Base-by-base conservation (phyloP, 1,140 invertebrate species). In the Pogonus chalceus region DNA sequence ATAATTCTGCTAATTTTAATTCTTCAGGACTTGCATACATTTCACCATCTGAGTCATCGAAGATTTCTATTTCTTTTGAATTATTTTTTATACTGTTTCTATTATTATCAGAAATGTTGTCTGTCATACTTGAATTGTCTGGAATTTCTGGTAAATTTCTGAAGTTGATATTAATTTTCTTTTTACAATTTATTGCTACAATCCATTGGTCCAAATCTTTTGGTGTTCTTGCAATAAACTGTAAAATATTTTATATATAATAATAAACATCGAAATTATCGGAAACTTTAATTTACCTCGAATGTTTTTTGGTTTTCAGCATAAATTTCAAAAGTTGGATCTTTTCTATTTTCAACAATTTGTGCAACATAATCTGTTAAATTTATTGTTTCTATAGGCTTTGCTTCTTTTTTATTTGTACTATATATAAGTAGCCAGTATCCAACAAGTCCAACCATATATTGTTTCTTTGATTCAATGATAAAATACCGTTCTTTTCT, bases 181-280 rank as follows among this genome's bases (percentile, higher is more conserved):
- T 43, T 4, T 18, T 43, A 43, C 18, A 18, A 54, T 62, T 62
- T 18, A 62, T 62, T 22, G 53, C 51, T 4, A 47, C 20, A 24
- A 56, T 46, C 61, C 61, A 62, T 53, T 62, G 61, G 1, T 52
- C 23, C 55, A 55, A 55, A 47, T 62, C 61, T 53, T 62, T 62
- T 22, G 50, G 35, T 20, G 61, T 57, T 20, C 39, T 20, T 4
- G 57, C 57, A 9, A 52, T 21, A 53, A 62, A 62, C 61, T 62
- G 35, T 46, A 58, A 58, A 31, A 4, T 7, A 31, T 47, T 2
- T 24, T 24, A 4, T n/a, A 37, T 35, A 16, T 9, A 16, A 39
- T 53, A 9, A n/a, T n/a, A 12, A 21, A n/a, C 10, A 16, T 31
- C 18, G 21, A 20, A 3, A 46, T 18, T 46, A 16, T 18, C 14